These are phyloP conservation scores for Phalanger gymnotis DNA, from an alignment of 2,797 vertebrate species.

Conservation along the genomic window DNA sequence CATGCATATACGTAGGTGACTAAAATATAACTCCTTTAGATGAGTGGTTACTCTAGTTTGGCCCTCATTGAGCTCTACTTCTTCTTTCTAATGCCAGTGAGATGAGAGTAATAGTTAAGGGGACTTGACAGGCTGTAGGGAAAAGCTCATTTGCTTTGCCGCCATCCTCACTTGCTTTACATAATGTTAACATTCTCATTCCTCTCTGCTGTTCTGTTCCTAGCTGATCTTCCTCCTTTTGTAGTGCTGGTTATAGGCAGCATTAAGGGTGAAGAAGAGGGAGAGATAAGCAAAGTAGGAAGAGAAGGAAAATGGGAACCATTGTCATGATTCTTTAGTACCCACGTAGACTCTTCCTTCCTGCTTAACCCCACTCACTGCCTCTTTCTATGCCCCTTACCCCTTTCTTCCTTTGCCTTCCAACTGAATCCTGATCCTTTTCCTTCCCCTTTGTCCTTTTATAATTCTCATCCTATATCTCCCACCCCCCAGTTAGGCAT, in stretches of 20 bases:
- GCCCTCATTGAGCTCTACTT: background rate
- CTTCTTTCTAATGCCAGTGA: background rate
- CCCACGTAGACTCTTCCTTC: too few species aligned
- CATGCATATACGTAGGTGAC: background rate
- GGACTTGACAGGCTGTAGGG: background rate
- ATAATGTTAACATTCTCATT: background rate
- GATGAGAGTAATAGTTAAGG: background rate
- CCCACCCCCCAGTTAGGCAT: background rate
- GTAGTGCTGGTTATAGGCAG: background rate
- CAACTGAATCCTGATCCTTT: background rate
- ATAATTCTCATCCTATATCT: background rate
- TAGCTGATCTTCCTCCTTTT: background rate
- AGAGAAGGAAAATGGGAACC: background rate
- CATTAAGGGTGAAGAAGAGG: background rate
- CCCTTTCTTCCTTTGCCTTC: background rate
- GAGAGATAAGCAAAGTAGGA: background rate
- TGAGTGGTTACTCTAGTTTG: background rate
- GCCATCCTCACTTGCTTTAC: background rate
- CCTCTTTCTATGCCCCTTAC: background rate
- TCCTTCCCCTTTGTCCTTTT: background rate
- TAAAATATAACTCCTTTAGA: background rate
- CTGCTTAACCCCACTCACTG: background rate
- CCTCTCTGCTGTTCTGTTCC: background rate
- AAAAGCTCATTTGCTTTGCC: background rate
- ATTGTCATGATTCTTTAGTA: background rate